phyloP scores from a whole-genome alignment of 2,888 invertebrate genomes.

The Aproaerema taeniolella region DNA sequence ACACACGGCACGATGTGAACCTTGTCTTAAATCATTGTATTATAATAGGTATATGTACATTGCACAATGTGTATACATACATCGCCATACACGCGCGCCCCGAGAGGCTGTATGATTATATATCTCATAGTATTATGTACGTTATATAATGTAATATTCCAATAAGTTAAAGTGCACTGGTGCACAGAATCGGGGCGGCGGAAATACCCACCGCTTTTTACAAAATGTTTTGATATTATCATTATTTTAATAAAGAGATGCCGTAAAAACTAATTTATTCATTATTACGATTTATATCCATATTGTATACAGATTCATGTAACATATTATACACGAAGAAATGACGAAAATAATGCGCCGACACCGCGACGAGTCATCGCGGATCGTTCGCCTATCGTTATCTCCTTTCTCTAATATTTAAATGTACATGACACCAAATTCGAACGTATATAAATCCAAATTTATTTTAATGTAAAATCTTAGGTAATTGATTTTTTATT shows the following conservation, averaged over 20 bases:
- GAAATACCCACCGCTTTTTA: conserved; percentile 73
- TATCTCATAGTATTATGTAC: conserved; percentile 77
- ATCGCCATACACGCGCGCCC: conserved; percentile 82
- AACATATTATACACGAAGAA: conserved; percentile 81
- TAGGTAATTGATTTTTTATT: conserved; percentile 79
- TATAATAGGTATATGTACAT: conserved; percentile 84
- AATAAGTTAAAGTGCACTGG: conserved; percentile 78
- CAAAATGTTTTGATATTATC: conserved; percentile 75
- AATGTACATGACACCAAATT: conserved; percentile 79
- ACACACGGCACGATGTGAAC: conserved; percentile 95
- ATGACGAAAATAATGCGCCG: conserved; percentile 75
- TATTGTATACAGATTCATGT: conserved; percentile 81
- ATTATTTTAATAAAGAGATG: conserved; percentile 77
- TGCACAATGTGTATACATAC: conserved; percentile 84
- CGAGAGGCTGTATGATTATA: conserved; percentile 78
- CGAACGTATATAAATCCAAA: conserved; percentile 78
- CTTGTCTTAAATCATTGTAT: conserved; percentile 89
- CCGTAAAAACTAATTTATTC: conserved; percentile 77
- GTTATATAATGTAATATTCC: conserved; percentile 78
- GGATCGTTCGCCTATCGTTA: conserved; percentile 71
- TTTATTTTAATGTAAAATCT: conserved; percentile 78
- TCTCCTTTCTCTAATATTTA: conserved; percentile 73
- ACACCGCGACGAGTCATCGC: conserved; percentile 58
- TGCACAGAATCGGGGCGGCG: conserved; percentile 76
- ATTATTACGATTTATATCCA: conserved; percentile 76